Evolutionary conservation across 2,888 invertebrate species (phyloP).

Genomic region (Biston stratarius): DNA sequence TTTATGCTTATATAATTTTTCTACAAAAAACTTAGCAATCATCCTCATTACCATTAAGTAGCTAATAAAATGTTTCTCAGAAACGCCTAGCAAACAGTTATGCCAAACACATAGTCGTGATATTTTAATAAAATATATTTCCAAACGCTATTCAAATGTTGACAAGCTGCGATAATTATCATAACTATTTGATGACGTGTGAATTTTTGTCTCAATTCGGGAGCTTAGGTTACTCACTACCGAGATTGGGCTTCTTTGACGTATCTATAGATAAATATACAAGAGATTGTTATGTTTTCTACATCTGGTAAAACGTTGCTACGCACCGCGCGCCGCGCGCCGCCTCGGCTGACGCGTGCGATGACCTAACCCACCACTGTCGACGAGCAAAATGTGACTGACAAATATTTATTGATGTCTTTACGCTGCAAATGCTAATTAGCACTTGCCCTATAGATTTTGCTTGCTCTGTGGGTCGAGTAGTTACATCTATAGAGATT

Average conservation of each 20-base stretch:
- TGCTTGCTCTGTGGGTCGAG: too few species aligned
- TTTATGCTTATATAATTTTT: not conserved
- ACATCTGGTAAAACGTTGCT: constrained; percentile 66
- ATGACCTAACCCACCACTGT: constrained; percentile 48
- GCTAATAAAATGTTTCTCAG: constrained; percentile 31
- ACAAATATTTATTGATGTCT: constrained; percentile 39
- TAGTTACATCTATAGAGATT: too few species aligned
- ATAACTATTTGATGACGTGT: constrained; percentile 30
- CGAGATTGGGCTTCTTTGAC: constrained; percentile 63
- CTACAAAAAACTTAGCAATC: not conserved
- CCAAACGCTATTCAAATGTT: constrained; percentile 33
- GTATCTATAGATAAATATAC: constrained; percentile 60
- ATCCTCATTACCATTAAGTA: constrained; percentile 25
- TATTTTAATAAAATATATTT: constrained; percentile 32
- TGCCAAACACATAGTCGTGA: constrained; percentile 36
- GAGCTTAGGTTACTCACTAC: constrained; percentile 49
- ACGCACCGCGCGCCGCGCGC: constrained; percentile 25
- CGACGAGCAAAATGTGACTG: constrained; percentile 32
- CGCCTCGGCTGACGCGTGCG: constrained; percentile 52
- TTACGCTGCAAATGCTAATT: constrained; percentile 9
- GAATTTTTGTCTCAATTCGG: constrained; percentile 23
- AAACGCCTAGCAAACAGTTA: constrained; percentile 27
- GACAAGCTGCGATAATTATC: constrained; percentile 34
- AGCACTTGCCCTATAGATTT: constrained; percentile 9
- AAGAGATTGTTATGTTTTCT: constrained; percentile 56